These are phyloP conservation scores for Callaeas wilsoni DNA, from an alignment of 2,113 vertebrate species.

Conservation along the genomic window DNA sequence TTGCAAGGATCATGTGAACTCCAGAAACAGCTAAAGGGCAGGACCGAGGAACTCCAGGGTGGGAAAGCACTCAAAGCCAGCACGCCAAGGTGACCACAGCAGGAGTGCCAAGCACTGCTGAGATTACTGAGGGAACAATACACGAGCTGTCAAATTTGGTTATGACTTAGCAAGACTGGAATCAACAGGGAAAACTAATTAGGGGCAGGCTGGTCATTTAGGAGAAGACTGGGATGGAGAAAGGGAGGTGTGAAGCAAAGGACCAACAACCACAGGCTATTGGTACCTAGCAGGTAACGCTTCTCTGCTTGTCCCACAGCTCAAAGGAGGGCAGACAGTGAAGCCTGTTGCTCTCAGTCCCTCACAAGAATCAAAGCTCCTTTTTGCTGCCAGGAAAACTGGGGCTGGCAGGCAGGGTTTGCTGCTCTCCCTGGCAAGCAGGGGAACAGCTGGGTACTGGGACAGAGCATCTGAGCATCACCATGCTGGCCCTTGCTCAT, in stretches of 20 bases:
- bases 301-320: neutral
- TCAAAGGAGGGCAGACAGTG: neutral
- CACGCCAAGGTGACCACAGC: neutral
- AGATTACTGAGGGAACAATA: neutral
- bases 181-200: neutral
- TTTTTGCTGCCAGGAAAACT: neutral
- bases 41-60: neutral
- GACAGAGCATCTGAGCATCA: neutral
- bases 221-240: neutral
- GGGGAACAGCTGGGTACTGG: neutral
- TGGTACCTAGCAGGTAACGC: neutral
- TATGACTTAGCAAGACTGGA: neutral
- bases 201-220: neutral
- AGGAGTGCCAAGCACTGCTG: neutral
- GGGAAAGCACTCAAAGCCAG: neutral
- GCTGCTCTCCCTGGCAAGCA: neutral
- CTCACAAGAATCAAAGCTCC: neutral
- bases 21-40: neutral
- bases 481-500: neutral
- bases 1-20: neutral
- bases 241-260: neutral
- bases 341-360: neutral
- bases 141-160: neutral
- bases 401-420: neutral
- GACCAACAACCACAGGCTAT: neutral